A percentile compares a stretch with the other conserved stretches of the same genome.
These are phyloP conservation scores for Cheilosia grossa DNA, from an alignment of 2,888 invertebrate species.

Conservation along the genomic window DNA sequence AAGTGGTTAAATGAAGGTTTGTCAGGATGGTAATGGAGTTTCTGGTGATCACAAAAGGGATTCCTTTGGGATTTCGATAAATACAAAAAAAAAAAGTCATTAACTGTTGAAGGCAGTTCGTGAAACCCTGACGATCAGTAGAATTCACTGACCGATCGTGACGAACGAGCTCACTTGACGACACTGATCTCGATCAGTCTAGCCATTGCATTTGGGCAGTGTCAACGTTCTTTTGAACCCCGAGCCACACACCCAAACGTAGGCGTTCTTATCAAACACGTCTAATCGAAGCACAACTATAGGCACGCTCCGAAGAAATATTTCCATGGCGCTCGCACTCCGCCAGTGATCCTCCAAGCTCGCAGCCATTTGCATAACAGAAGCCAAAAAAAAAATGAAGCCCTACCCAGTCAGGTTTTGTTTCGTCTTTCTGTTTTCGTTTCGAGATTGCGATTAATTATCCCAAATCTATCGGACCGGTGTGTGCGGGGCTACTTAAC, in stretches of 20 bases:
- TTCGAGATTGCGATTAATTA: conserved; percentile 39
- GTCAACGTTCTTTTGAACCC: conserved; percentile 38
- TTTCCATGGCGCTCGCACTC: background rate
- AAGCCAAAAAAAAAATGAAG: conserved; percentile 11
- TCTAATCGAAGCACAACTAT: conserved; percentile 36
- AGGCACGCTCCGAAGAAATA: conserved; percentile 13
- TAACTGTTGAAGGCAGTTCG: no score
- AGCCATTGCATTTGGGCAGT: background rate
- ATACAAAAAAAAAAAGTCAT: no score
- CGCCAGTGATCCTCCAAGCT: background rate
- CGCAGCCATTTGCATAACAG: conserved; percentile 19
- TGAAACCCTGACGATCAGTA: no score
- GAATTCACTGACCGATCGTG: no score
- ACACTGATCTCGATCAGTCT: background rate
- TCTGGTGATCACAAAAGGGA: background rate
- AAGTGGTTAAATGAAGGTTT: conserved; percentile 11
- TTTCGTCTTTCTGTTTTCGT: conserved; percentile 4
- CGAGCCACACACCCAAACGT: background rate
- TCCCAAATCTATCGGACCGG: conserved; percentile 20
- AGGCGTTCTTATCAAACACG: conserved; percentile 49
- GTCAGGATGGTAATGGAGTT: background rate
- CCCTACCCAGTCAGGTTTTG: no score
- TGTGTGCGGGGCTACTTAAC: conserved; percentile 52
- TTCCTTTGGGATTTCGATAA: background rate
- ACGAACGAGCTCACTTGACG: no score